phyloP scores from a whole-genome alignment of 2,888 invertebrate species.

The Metalampra italica region DNA sequence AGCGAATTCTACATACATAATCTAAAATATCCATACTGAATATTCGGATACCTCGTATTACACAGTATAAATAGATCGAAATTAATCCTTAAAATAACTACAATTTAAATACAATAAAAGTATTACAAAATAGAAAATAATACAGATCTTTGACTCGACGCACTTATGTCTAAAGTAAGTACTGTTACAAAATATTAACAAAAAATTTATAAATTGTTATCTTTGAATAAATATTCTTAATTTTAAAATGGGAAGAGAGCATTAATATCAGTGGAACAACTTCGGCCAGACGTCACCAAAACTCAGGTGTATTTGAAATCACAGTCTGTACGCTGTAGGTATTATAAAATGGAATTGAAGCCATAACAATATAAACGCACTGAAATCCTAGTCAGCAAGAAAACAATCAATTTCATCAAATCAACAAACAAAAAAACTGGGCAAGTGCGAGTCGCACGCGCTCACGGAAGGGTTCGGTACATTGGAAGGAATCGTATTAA shows the following conservation, averaged over 20 bases:
- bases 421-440: too few species aligned
- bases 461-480: too few species aligned
- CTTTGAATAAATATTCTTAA: constrained; percentile 73
- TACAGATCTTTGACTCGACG: constrained; percentile 78
- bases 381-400: too few species aligned
- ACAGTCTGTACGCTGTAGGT: constrained; percentile 16
- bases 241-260: constrained; percentile 60
- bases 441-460: too few species aligned
- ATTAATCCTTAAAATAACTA: constrained; percentile 55
- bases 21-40: constrained; percentile 61
- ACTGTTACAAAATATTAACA: constrained; percentile 64
- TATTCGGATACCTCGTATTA: constrained; percentile 73
- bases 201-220: constrained; percentile 60
- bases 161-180: constrained; percentile 70
- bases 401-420: too few species aligned
- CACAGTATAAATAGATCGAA: constrained; percentile 57
- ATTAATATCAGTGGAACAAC: constrained; percentile 33
- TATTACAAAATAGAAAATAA: constrained; percentile 77
- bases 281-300: constrained; percentile 1
- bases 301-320: constrained; percentile 7
- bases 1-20: constrained; percentile 49
- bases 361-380: too few species aligned
- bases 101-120: constrained; percentile 69
- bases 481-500: too few species aligned
- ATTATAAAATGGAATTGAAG: too few species aligned